A percentile compares a stretch with the other conserved stretches of the same genome.
Evolutionary conservation across 2,797 vertebrate species (phyloP).

Genomic region (Diplodus puntazzo): DNA sequence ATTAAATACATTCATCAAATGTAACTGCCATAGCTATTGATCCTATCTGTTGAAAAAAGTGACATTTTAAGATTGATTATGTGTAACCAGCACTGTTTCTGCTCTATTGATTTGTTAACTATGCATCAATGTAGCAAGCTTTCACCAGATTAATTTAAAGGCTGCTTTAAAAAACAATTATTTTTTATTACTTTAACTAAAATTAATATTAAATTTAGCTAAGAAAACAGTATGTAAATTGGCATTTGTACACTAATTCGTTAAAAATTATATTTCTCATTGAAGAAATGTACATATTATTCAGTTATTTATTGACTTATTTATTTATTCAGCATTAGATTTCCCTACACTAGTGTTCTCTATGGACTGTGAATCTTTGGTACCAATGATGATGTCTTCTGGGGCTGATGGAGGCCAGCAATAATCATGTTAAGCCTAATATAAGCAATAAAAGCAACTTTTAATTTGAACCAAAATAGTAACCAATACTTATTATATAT

Average conservation of each 20-base stretch:
- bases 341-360: too few relatives aligned
- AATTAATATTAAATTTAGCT: not conserved
- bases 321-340: not conserved
- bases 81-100: not conserved
- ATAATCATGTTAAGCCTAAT: too few relatives aligned
- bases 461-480: too few relatives aligned
- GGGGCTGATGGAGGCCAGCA: too few relatives aligned
- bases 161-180: not conserved
- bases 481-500: too few relatives aligned
- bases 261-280: too few relatives aligned
- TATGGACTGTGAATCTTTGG: too few relatives aligned
- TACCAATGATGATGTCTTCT: too few relatives aligned
- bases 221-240: not conserved
- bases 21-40: conserved; percentile 33
- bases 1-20: conserved; percentile 19
- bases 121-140: not conserved
- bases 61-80: conserved; percentile 34
- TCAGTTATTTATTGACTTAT: not conserved
- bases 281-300: not conserved
- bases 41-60: conserved; percentile 24
- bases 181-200: not conserved
- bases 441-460: too few relatives aligned
- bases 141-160: not conserved
- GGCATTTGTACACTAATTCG: too few relatives aligned
- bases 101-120: conserved; percentile 13